Percentiles rank a stretch among this genome's conserved stretches.
These are phyloP conservation scores for Dysmachus trigonus DNA, from an alignment of 2,888 invertebrate genomes.

Conservation along the genomic window DNA sequence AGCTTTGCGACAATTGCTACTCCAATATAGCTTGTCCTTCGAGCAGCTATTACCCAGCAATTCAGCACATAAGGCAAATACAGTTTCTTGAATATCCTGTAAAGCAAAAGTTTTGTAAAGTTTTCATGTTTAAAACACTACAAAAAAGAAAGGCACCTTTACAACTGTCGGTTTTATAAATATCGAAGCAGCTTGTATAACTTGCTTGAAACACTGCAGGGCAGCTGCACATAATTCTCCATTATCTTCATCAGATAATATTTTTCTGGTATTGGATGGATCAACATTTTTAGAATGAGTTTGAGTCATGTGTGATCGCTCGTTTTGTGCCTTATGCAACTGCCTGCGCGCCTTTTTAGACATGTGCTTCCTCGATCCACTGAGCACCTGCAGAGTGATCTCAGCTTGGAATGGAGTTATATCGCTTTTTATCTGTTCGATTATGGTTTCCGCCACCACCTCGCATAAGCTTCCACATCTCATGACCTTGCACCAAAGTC, in stretches of 20 bases:
- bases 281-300: slow-evolving; percentile 52
- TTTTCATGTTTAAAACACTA: background rate
- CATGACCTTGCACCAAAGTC: slow-evolving; percentile 55
- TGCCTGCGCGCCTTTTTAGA: slow-evolving; percentile 58
- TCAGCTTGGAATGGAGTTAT: slow-evolving; percentile 55
- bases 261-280: slow-evolving; percentile 50
- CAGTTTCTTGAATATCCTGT: slow-evolving; percentile 53
- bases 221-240: slow-evolving; percentile 53
- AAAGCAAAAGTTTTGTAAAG: slow-evolving; percentile 22
- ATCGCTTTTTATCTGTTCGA: slow-evolving; percentile 54
- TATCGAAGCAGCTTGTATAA: slow-evolving; percentile 50
- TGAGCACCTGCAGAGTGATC: slow-evolving; percentile 55
- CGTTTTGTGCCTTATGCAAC: slow-evolving; percentile 57
- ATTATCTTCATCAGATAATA: slow-evolving; percentile 52
- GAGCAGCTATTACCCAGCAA: background rate
- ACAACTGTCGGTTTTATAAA: slow-evolving; percentile 54
- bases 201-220: slow-evolving; percentile 52
- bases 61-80: slow-evolving; percentile 52
- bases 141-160: slow-evolving; percentile 49
- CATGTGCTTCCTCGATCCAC: slow-evolving; percentile 57
- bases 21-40: slow-evolving; percentile 50
- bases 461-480: slow-evolving; percentile 55
- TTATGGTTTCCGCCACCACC: slow-evolving; percentile 52
- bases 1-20: slow-evolving; percentile 54
- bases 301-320: slow-evolving; percentile 55